Percentiles rank a stretch among this genome's conserved stretches.
These are phyloP conservation scores for Lutjanus erythropterus DNA, from an alignment of 2,113 vertebrate genomes.

Conservation along the genomic window DNA sequence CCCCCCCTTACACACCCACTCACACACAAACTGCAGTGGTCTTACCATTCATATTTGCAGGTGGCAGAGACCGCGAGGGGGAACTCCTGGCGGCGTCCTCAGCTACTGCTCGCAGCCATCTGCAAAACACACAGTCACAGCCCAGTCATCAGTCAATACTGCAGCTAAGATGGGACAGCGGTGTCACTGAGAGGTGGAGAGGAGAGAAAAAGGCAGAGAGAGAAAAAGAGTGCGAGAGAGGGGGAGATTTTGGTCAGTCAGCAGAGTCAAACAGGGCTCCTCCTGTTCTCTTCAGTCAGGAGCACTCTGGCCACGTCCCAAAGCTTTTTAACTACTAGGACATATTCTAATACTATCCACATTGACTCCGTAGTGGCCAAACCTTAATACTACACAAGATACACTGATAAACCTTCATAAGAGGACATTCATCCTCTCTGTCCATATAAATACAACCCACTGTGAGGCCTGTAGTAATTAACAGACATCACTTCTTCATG, in stretches of 20 bases:
- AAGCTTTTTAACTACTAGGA: constrained; percentile 69
- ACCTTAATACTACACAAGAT: constrained; percentile 34
- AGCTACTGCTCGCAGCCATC: constrained; percentile 76
- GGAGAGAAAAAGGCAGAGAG: constrained; percentile 29
- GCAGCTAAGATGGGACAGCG: constrained; percentile 66
- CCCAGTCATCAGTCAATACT: constrained; percentile 73
- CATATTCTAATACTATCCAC: constrained; percentile 54
- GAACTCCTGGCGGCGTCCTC: constrained; percentile 64
- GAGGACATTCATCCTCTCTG: constrained; percentile 10
- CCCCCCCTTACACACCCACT: constrained; percentile 11
- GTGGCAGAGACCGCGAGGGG: constrained; percentile 51
- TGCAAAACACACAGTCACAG: constrained; percentile 78
- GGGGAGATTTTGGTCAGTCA: constrained; percentile 73
- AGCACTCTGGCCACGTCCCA: constrained; percentile 65
- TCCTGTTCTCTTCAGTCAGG: constrained; percentile 71
- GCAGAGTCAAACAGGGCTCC: constrained; percentile 78
- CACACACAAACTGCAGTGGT: constrained; percentile 33
- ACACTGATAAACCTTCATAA: background rate
- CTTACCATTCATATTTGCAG: constrained; percentile 82
- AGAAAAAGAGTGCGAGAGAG: constrained; percentile 28
- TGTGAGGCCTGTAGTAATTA: background rate
- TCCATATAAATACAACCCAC: background rate
- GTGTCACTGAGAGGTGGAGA: constrained; percentile 34
- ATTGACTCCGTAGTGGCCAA: constrained; percentile 32
- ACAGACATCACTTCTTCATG: background rate